These are phyloP conservation scores for Baccha elongata DNA, from an alignment of 2,888 invertebrate species.

Conservation along the genomic window DNA sequence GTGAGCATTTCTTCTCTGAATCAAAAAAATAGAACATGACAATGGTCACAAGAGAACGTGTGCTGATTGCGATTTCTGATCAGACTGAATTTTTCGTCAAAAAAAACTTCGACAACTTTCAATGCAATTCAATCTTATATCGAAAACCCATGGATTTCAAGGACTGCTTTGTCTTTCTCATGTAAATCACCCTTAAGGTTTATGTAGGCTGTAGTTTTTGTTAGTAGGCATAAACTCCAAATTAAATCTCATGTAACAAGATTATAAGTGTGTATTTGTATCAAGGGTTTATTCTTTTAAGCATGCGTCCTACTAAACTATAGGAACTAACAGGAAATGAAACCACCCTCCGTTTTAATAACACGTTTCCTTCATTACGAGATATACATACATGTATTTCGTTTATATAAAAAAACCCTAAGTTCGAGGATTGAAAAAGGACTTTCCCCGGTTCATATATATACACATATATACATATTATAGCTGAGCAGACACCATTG, in stretches of 20 bases:
- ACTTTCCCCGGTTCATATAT: neutral
- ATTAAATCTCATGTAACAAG: neutral
- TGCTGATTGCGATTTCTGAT: too few species aligned
- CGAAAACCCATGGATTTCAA: too few species aligned
- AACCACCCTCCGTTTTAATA: slow-evolving; percentile 33
- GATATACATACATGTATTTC: neutral
- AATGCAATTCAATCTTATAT: too few species aligned
- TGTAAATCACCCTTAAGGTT: too few species aligned
- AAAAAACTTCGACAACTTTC: too few species aligned
- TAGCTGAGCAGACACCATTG: neutral
- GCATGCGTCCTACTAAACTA: slow-evolving; percentile 29
- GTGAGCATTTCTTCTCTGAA: too few species aligned
- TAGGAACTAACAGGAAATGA: slow-evolving; percentile 32
- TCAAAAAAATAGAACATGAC: too few species aligned
- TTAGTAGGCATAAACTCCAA: too few species aligned
- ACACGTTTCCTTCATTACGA: slow-evolving; percentile 7
- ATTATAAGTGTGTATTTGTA: neutral
- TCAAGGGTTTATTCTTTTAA: slow-evolving; percentile 5
- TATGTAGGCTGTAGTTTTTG: too few species aligned
- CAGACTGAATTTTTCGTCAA: too few species aligned
- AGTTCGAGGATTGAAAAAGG: neutral
- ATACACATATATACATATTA: neutral
- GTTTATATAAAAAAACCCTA: neutral
- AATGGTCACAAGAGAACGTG: too few species aligned
- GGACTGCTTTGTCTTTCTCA: too few species aligned